Base-by-base conservation (phyloP, 1,140 invertebrate genomes). In the Amphibalanus amphitrite region DNA sequence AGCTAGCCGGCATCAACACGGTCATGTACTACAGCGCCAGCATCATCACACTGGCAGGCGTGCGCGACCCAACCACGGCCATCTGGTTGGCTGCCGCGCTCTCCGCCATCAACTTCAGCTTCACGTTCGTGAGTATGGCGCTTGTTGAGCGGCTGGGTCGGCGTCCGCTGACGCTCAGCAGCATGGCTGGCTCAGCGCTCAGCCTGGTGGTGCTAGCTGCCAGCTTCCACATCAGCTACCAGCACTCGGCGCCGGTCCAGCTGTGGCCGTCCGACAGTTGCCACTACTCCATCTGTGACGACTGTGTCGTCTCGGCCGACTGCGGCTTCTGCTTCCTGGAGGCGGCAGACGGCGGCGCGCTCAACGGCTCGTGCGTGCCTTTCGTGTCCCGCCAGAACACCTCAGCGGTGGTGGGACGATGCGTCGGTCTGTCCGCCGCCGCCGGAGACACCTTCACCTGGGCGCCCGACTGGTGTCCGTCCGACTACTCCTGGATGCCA, bases 1-100 rank as follows among this genome's bases (percentile, higher is more conserved):
- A 86, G 76, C 72, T 87, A 0, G 79, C 82, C 23, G 85, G 86
- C 40, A 86, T 87, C 74, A 86, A 87, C 74, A 86, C n/a, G n/a
- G n/a, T n/a, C n/a, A n/a, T n/a, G n/a, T n/a, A n/a, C n/a, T n/a
- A n/a, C n/a, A n/a, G n/a, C n/a, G n/a, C n/a, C n/a, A n/a, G n/a
- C n/a, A n/a, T n/a, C n/a, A n/a, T n/a, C n/a, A n/a, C n/a, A n/a
- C n/a, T n/a, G n/a, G n/a, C n/a, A n/a, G n/a, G n/a, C n/a, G n/a
- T n/a, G n/a, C n/a, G n/a, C n/a, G n/a, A 38, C 38, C 6, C 38
- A 6, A 59, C 47, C 6, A 59, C 47, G 47, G 47, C 47, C 6
- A 67, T 67, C 65, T 67, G 65, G 65, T 17, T 26, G 65, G n/a
- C 65, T 3, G 28, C 26, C 28, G 65, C 28, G n/a, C 10, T 28